Evolutionary conservation across 2,797 vertebrate genomes (phyloP).

Genomic region (Tenualosa ilisha): DNA sequence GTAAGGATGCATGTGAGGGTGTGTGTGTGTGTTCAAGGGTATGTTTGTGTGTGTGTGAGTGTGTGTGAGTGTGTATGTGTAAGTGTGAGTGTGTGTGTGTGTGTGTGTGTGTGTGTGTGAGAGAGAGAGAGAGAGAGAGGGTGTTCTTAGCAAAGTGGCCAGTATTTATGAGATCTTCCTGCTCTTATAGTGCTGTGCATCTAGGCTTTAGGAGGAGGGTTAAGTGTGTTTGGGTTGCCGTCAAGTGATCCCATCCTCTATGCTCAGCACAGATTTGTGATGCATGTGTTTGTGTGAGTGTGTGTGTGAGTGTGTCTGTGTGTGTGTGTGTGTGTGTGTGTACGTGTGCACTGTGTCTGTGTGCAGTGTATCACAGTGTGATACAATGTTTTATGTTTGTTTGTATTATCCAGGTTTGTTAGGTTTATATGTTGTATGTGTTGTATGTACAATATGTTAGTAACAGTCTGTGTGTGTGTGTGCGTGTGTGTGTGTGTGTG

Average conservation of each 20-base stretch:
- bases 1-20: conserved; percentile 36
- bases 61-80: conserved; percentile 17
- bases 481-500: background rate
- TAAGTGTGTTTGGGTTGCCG: conserved; percentile 52
- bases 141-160: conserved; percentile 27
- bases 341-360: background rate
- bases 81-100: conserved; percentile 26
- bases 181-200: conserved; percentile 34
- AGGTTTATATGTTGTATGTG: background rate
- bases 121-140: conserved; percentile 25
- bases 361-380: background rate
- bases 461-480: conserved; percentile 1
- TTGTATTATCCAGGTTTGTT: background rate
- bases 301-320: conserved; percentile 31
- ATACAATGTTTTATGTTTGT: background rate
- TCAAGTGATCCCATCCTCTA: conserved; percentile 42
- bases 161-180: conserved; percentile 34
- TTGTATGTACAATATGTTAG: background rate
- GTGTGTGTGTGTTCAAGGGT: background rate
- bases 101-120: conserved; percentile 22
- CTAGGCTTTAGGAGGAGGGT: conserved; percentile 40
- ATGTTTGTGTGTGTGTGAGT: conserved; percentile 23
- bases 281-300: conserved; percentile 17
- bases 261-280: conserved; percentile 23
- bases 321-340: conserved; percentile 25